A percentile compares a stretch with the other conserved stretches of the same genome.
phyloP scores from a whole-genome alignment of 2,888 invertebrate genomes.

The Aquatica leii region DNA sequence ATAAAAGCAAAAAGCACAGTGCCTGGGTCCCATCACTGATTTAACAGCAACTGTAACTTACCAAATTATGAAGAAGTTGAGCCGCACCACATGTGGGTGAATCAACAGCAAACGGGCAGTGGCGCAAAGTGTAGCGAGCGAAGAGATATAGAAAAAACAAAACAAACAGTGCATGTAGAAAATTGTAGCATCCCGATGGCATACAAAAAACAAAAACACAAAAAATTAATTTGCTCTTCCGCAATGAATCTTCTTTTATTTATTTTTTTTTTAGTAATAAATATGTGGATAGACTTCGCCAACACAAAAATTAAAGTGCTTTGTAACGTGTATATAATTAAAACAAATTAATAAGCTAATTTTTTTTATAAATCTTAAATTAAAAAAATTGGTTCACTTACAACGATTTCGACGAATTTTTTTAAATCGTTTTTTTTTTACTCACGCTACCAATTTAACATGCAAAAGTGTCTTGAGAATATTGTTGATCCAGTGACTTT shows the following conservation, averaged over 20 bases:
- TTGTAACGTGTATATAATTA: conserved; percentile 4
- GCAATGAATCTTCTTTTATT: background rate
- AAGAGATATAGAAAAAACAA: conserved; percentile 62
- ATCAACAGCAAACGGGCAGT: conserved; percentile 58
- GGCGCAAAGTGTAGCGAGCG: conserved; percentile 62
- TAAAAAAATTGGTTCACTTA: conserved; percentile 24
- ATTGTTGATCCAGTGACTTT: conserved; percentile 3
- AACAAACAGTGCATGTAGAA: conserved; percentile 63
- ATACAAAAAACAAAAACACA: conserved; percentile 7
- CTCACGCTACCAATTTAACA: background rate
- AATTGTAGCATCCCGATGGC: conserved; percentile 50
- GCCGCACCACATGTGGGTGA: conserved; percentile 51
- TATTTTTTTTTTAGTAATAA: conserved; percentile 6
- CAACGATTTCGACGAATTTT: conserved; percentile 13
- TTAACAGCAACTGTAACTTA: conserved; percentile 54
- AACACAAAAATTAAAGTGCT: conserved; percentile 10
- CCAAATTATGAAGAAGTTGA: conserved; percentile 54
- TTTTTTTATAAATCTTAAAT: background rate
- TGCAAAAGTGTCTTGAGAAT: background rate
- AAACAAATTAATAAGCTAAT: background rate
- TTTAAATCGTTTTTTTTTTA: background rate
- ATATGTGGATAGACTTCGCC: conserved; percentile 28
- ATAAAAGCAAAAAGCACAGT: conserved; percentile 28
- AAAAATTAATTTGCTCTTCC: conserved; percentile 17
- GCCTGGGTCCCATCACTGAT: conserved; percentile 36